Base-by-base conservation (phyloP, 2,888 invertebrate genomes). In the Thyatira batis region DNA sequence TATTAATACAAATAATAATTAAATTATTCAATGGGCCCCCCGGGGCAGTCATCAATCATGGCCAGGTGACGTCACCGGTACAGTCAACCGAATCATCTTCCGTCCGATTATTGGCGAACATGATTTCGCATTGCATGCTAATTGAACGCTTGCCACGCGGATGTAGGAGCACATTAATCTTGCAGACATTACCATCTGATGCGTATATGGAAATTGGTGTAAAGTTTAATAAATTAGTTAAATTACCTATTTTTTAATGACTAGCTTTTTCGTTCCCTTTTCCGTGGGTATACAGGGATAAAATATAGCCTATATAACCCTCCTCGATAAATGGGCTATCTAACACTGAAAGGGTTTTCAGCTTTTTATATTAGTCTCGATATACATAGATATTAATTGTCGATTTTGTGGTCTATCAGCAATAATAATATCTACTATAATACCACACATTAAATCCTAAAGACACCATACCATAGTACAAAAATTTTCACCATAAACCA, bases 121-220 rank as follows among this genome's bases (percentile, higher is more conserved):
- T 71, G 75, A 73, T 67, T 71, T 52, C 60, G 75, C 72, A 66
- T 77, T 70, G 73, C 72, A 79, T 78, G 76, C 71, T 85, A 85
- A 85, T 85, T 81, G 81, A 79, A 78, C 71, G 69, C 63, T 57
- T 63, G 61, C 60, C 58, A 60, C 60, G 56, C 77, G 80, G 81
- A 80, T 78, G 76, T 76, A 61, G 66, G 64, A 62, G 66, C 39
- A 65, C 76, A 79, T 80, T 79, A 81, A 79, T 78, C 78, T 72
- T 69, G 48, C 55, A 61, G 39, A 8, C 43, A 13, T 20, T n/a
- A 46, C 21, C 6, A 25, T 25, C 25, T 11, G 39, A 17, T 17
- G 39, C 8, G 39, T 39, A 39, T 39, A 17, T 39, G 17, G 2
- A n/a, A 39, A 39, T n/a, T 17, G 33, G 1, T 33, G 33, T 13